phyloP scores from a whole-genome alignment of 2,888 invertebrate species.

The Melikaiella ostensackeni region DNA sequence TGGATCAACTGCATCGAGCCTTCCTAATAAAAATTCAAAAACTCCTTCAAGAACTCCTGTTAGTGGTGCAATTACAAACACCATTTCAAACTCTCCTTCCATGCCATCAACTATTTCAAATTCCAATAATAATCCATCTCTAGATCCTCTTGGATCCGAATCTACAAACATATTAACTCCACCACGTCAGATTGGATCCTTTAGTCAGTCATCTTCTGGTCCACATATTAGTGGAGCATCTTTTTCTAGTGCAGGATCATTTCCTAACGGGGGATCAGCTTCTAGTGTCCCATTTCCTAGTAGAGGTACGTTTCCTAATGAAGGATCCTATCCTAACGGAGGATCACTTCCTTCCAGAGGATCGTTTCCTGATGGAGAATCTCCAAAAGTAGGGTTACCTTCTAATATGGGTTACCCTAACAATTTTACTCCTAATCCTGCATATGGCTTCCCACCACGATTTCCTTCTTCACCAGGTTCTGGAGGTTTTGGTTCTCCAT shows the following conservation, averaged over 20 bases:
- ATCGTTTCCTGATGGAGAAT: background rate
- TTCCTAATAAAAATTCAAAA: too few relatives aligned
- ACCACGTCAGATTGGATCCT: background rate
- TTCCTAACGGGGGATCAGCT: background rate
- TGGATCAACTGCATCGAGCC: too few relatives aligned
- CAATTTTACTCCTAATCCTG: background rate
- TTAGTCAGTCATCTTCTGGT: background rate
- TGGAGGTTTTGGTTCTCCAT: background rate
- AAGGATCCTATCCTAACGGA: background rate
- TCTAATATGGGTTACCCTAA: background rate
- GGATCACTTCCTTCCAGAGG: background rate
- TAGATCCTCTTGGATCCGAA: background rate
- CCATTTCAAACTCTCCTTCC: background rate
- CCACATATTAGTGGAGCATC: background rate
- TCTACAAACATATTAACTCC: background rate
- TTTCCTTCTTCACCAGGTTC: background rate
- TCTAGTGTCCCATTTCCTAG: background rate
- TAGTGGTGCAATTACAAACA: background rate
- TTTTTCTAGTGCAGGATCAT: background rate
- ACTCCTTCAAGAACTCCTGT: too few relatives aligned
- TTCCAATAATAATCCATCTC: background rate
- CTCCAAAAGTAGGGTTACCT: background rate
- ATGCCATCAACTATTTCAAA: background rate
- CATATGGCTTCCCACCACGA: background rate
- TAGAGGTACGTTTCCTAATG: background rate